Conservation (phyloP, 2,888 invertebrate genomes). For the Pemphredon lugubris region DNA sequence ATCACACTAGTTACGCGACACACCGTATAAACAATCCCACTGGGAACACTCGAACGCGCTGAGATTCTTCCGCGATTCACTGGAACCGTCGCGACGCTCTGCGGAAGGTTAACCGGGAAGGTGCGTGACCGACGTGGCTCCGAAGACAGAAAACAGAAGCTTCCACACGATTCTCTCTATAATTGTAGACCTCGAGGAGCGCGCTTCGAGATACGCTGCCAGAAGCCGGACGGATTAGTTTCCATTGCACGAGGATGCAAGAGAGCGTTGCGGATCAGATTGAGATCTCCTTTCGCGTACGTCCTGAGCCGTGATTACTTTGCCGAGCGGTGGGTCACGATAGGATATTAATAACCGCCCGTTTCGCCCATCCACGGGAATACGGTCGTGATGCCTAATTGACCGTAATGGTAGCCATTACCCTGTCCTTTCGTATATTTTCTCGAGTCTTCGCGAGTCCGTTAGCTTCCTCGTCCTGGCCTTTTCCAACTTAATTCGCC, state of each 20-base stretch:
- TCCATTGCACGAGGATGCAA: conserved; percentile 40
- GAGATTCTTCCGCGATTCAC: not conserved
- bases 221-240: conserved; percentile 44
- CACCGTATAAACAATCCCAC: too few relatives aligned
- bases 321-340: conserved; percentile 50
- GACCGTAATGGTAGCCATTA: conserved; percentile 49
- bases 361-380: conserved; percentile 37
- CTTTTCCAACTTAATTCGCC: conserved; percentile 33
- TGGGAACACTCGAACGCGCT: too few relatives aligned
- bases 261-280: conserved; percentile 40
- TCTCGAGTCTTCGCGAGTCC: conserved; percentile 19
- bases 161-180: conserved; percentile 29
- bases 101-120: too few relatives aligned
- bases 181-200: conserved; percentile 35
- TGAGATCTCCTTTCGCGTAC: conserved; percentile 56
- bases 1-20: too few relatives aligned
- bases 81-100: not conserved
- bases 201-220: conserved; percentile 27
- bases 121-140: not conserved
- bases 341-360: conserved; percentile 60
- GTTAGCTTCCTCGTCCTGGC: not conserved
- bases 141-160: not conserved
- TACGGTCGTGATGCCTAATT: conserved; percentile 51
- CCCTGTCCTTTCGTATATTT: conserved; percentile 45
- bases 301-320: conserved; percentile 49